Evolutionary conservation across 1,140 invertebrate species (phyloP).

Genomic region (Drosophila subpulchrella): DNA sequence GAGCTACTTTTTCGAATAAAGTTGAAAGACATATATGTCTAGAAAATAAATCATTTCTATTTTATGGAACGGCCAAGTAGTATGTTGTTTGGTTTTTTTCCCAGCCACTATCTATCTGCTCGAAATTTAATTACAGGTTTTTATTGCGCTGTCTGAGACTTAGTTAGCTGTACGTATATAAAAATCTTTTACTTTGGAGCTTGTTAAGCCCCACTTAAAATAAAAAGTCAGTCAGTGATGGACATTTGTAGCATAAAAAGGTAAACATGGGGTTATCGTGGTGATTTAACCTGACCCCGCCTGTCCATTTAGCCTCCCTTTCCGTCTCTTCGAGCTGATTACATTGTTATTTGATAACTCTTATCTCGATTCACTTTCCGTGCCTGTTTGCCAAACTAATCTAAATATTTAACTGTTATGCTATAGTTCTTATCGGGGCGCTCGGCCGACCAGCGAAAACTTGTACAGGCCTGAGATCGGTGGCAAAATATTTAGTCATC

Average conservation of each 20-base stretch:
- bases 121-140: no score
- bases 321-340: conserved; percentile 10
- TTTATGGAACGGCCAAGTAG: not conserved
- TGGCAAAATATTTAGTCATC: conserved; percentile 31
- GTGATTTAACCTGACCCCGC: conserved; percentile 16
- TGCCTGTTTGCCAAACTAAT: conserved; percentile 39
- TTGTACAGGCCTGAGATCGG: not conserved
- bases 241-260: conserved; percentile 33
- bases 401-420: conserved; percentile 55
- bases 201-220: not conserved
- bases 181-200: no score
- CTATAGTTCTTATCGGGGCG: conserved; percentile 33
- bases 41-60: not conserved
- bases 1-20: not conserved
- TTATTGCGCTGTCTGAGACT: no score
- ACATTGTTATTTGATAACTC: conserved; percentile 25
- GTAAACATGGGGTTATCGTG: conserved; percentile 31
- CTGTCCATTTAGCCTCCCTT: conserved; percentile 6
- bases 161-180: no score
- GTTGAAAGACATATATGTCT: not conserved
- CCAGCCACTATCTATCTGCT: no score
- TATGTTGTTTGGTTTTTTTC: no score
- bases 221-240: not conserved
- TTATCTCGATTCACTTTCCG: conserved; percentile 50
- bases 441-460: conserved; percentile 12